Percentiles rank a stretch among this genome's conserved stretches.
Conservation (phyloP, 2,888 invertebrate species). For the Pemphredon lugubris region DNA sequence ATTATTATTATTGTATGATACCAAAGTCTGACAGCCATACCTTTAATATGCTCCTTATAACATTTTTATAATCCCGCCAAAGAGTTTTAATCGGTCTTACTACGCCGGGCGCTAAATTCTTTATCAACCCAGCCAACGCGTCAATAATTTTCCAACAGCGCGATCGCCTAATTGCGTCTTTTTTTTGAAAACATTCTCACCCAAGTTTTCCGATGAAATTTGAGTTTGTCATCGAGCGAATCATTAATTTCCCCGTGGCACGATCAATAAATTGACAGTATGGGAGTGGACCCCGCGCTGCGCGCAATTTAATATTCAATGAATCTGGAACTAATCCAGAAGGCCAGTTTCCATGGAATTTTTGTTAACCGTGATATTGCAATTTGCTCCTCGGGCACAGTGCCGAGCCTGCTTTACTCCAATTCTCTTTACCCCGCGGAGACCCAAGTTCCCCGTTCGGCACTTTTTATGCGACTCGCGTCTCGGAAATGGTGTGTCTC, state of each 20-base stretch:
- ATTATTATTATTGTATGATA: neutral
- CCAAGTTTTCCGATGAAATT: too few relatives aligned
- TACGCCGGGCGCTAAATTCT: too few relatives aligned
- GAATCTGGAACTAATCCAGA: slow-evolving; percentile 53
- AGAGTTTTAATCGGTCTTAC: too few relatives aligned
- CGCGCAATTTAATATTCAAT: slow-evolving; percentile 48
- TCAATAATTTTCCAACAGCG: too few relatives aligned
- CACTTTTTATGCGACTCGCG: slow-evolving; percentile 30
- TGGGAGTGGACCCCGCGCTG: neutral
- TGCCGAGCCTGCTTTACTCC: slow-evolving; percentile 36
- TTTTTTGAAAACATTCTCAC: too few relatives aligned
- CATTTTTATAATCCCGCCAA: neutral
- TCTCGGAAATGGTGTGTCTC: slow-evolving; percentile 14
- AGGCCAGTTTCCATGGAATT: slow-evolving; percentile 32
- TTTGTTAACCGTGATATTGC: slow-evolving; percentile 54
- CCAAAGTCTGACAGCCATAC: neutral
- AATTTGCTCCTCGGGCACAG: slow-evolving; percentile 50
- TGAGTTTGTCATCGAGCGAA: too few relatives aligned
- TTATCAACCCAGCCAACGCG: too few relatives aligned
- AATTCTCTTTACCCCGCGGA: neutral
- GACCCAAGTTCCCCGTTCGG: neutral
- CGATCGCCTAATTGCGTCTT: too few relatives aligned
- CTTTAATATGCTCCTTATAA: neutral
- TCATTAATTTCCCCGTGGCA: too few relatives aligned
- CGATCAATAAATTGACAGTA: neutral